Conservation (phyloP, 2,797 vertebrate species). For the Chrosomus eos region DNA sequence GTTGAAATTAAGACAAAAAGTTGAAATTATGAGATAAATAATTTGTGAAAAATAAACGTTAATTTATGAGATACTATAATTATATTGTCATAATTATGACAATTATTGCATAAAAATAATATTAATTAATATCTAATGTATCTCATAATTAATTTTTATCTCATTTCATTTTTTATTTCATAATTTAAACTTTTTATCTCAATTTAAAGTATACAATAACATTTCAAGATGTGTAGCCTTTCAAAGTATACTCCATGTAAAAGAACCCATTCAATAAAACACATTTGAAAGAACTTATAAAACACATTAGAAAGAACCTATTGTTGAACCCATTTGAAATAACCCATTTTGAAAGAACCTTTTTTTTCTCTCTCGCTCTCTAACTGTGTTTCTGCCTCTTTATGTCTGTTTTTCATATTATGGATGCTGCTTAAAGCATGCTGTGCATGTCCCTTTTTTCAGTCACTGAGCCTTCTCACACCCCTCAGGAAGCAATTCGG, state of each 20-base stretch:
- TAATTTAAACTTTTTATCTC: not conserved
- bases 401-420: not conserved
- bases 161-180: too few species aligned
- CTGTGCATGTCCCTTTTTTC: not conserved
- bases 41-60: not conserved
- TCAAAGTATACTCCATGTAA: not conserved
- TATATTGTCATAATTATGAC: too few species aligned
- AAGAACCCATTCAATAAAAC: too few species aligned
- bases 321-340: too few species aligned
- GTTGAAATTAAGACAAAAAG: not conserved
- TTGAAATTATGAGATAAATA: not conserved
- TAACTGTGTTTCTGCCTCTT: not conserved
- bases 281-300: too few species aligned
- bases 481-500: slow-evolving; percentile 33
- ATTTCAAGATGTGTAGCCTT: not conserved
- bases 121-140: too few species aligned
- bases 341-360: too few species aligned
- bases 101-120: too few species aligned
- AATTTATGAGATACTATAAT: too few species aligned
- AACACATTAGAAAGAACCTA: too few species aligned
- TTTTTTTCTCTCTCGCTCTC: not conserved
- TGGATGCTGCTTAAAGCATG: not conserved
- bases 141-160: too few species aligned
- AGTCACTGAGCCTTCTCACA: slow-evolving; percentile 20
- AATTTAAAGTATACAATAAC: not conserved